phyloP scores from a whole-genome alignment of 2,113 vertebrate species.

The Sturnira hondurensis region DNA sequence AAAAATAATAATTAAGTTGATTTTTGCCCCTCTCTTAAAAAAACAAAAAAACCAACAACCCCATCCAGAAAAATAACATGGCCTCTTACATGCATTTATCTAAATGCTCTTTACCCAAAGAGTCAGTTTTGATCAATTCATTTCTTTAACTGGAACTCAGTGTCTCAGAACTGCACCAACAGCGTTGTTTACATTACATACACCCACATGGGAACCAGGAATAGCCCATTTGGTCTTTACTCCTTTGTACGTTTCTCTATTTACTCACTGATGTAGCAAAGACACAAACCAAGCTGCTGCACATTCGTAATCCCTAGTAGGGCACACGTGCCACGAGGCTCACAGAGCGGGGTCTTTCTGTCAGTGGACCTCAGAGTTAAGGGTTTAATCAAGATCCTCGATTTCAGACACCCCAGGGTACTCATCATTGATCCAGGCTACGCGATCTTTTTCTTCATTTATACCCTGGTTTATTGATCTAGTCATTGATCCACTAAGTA shows the following conservation, averaged over 20 bases:
- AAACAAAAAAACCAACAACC: background rate
- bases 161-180: background rate
- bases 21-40: background rate
- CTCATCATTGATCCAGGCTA: conserved; percentile 41
- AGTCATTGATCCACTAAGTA: background rate
- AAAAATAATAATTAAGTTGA: too few species aligned
- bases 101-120: background rate
- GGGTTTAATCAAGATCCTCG: conserved; percentile 63
- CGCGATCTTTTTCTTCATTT: background rate
- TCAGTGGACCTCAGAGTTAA: conserved; percentile 29
- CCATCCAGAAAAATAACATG: background rate
- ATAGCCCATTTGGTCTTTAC: background rate
- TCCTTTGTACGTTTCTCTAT: background rate
- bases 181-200: background rate
- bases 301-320: background rate
- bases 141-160: background rate
- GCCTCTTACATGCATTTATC: background rate
- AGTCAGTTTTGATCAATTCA: background rate
- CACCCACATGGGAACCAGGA: background rate
- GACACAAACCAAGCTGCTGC: background rate
- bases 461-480: conserved; percentile 9
- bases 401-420: conserved; percentile 57
- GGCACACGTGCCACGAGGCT: background rate
- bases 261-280: background rate
- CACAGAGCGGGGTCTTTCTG: background rate